A percentile compares a stretch with the other conserved stretches of the same genome.
Evolutionary conservation across 1,140 invertebrate species (phyloP).

Genomic region (Panagrolaimus sp.): DNA sequence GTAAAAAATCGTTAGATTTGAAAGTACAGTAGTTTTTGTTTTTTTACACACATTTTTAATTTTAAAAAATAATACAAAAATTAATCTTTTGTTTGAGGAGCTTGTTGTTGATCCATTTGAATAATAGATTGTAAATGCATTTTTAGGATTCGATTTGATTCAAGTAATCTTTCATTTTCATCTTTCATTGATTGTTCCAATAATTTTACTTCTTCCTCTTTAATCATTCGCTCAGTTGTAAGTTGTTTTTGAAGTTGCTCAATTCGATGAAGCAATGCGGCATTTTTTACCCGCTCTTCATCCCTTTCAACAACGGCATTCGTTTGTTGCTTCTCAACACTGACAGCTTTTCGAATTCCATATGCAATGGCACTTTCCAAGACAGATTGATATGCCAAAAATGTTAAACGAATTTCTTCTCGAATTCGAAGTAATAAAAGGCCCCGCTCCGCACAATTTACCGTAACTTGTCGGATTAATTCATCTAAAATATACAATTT

Average conservation of each 20-base stretch:
- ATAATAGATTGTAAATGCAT: conserved; percentile 46
- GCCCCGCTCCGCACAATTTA: conserved; percentile 94
- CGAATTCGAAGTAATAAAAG: conserved; percentile 80
- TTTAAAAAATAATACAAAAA: too few relatives aligned
- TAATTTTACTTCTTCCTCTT: conserved; percentile 51
- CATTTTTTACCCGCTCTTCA: conserved; percentile 43
- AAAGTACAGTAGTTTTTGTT: too few relatives aligned
- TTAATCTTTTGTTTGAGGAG: background rate
- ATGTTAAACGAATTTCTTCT: conserved; percentile 90
- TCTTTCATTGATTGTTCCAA: conserved; percentile 51
- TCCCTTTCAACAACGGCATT: conserved; percentile 46
- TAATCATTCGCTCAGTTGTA: conserved; percentile 36
- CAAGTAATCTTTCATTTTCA: conserved; percentile 49
- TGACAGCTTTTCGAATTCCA: conserved; percentile 88
- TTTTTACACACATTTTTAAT: too few relatives aligned
- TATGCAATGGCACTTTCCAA: conserved; percentile 96
- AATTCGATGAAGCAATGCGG: conserved; percentile 26
- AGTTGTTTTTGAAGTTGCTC: conserved; percentile 47
- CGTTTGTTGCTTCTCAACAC: conserved; percentile 63
- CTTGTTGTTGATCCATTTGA: conserved; percentile 42
- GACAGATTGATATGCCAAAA: conserved; percentile 84
- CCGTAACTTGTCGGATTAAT: conserved; percentile 85
- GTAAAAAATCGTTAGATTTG: too few relatives aligned
- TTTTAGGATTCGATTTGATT: conserved; percentile 49
- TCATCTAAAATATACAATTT: conserved; percentile 71